Conservation (phyloP, 2,797 vertebrate genomes). For the Heteromormyrus szaboi region DNA sequence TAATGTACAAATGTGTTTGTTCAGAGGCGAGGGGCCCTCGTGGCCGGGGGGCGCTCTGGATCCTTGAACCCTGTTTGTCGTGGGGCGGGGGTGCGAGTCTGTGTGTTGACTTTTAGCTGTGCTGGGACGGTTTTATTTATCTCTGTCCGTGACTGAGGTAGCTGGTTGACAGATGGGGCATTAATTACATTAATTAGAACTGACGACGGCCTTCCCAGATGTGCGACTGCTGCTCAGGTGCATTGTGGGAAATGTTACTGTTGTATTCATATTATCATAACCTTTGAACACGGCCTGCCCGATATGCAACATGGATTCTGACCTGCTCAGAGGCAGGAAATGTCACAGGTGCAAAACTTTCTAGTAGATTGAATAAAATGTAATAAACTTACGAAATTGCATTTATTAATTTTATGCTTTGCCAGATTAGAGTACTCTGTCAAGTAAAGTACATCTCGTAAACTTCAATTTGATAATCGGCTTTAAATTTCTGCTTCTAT, state of each 20-base stretch:
- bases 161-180: not conserved
- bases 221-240: not conserved
- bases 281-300: not conserved
- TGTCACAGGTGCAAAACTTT: not conserved
- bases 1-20: conserved; percentile 23
- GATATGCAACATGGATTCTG: not conserved
- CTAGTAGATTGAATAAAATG: not conserved
- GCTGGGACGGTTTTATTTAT: not conserved
- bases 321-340: not conserved
- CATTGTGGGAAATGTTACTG: not conserved
- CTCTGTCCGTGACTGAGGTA: not conserved
- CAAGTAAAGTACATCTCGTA: not conserved
- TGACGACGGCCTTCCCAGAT: not conserved
- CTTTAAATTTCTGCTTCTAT: not conserved
- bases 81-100: not conserved
- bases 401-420: not conserved
- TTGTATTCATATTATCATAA: not conserved
- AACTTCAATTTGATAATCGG: not conserved
- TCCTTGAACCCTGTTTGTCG: not conserved
- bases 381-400: not conserved
- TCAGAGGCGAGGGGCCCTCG: conserved; percentile 6
- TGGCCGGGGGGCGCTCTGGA: not conserved
- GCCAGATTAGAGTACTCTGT: not conserved
- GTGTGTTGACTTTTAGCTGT: too few relatives aligned
- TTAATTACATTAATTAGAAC: not conserved